Conservation (phyloP, 1,140 invertebrate genomes). For the Eumaeus atala region DNA sequence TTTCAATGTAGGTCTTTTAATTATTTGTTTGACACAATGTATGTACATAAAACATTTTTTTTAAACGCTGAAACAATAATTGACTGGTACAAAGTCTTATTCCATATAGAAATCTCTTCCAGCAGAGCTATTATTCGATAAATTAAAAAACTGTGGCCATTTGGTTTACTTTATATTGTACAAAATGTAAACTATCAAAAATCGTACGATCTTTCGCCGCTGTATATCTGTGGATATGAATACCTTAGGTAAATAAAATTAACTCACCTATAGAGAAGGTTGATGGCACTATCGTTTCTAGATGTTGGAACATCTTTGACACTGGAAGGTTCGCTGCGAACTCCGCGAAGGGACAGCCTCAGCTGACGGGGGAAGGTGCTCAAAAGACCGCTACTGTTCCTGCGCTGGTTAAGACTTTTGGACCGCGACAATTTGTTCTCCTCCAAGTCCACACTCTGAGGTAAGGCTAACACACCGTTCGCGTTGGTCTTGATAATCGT, state of each 20-base stretch:
- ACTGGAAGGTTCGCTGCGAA: conserved; percentile 64
- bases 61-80: no score
- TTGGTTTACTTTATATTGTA: no score
- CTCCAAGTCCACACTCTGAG: conserved; percentile 54
- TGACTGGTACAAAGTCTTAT: no score
- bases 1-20: no score
- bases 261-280: conserved; percentile 65
- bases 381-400: conserved; percentile 66
- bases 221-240: no score
- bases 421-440: conserved; percentile 62
- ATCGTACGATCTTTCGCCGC: no score
- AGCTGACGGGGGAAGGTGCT: conserved; percentile 73
- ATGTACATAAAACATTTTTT: no score
- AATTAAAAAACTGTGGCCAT: no score
- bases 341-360: conserved; percentile 71
- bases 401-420: conserved; percentile 63
- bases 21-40: no score
- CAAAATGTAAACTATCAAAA: no score
- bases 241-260: neutral
- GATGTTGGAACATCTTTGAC: conserved; percentile 64
- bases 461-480: conserved; percentile 42
- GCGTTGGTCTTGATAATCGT: conserved; percentile 66
- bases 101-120: no score
- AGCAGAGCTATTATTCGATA: no score
- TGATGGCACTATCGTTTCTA: conserved; percentile 64